A percentile compares a stretch with the other conserved stretches of the same genome.
These are phyloP conservation scores for Phallusia fumigata DNA, from an alignment of 23 tunicate species.

Conservation along the genomic window DNA sequence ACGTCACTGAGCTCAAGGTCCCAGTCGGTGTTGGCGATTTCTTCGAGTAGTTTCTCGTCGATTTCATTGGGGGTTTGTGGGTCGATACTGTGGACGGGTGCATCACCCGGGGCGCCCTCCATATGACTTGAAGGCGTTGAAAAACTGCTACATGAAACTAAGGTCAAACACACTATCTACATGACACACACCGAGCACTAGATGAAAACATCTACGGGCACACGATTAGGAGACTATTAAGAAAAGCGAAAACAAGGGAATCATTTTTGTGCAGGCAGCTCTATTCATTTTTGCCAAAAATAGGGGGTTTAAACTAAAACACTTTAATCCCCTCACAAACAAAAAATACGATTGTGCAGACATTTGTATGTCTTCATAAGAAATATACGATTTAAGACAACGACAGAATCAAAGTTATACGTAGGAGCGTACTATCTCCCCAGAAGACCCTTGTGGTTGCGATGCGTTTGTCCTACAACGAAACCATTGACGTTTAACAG, in stretches of 20 bases:
- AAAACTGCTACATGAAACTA: conserved; percentile 14
- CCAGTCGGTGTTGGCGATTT: conserved; percentile 8
- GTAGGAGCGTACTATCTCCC: too few species aligned
- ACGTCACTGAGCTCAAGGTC: not conserved
- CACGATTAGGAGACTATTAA: not conserved
- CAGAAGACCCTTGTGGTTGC: too few species aligned
- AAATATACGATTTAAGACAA: too few species aligned
- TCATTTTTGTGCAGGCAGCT: not conserved
- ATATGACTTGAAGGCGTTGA: not conserved
- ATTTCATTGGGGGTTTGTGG: not conserved
- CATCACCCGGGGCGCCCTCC: not conserved
- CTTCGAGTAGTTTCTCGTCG: conserved; percentile 4
- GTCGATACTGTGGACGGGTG: not conserved
- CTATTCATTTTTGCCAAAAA: not conserved
- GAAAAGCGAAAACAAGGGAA: too few species aligned
- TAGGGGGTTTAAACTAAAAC: too few species aligned
- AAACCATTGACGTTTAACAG: too few species aligned
- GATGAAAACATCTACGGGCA: not conserved
- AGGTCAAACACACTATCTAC: not conserved
- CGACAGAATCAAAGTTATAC: too few species aligned
- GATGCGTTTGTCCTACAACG: too few species aligned
- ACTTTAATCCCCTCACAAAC: too few species aligned
- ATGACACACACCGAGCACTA: not conserved
- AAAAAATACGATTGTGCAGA: too few species aligned
- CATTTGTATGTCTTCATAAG: too few species aligned